Conservation (phyloP, 1,140 invertebrate genomes). For the Homalodisca vitripennis region DNA sequence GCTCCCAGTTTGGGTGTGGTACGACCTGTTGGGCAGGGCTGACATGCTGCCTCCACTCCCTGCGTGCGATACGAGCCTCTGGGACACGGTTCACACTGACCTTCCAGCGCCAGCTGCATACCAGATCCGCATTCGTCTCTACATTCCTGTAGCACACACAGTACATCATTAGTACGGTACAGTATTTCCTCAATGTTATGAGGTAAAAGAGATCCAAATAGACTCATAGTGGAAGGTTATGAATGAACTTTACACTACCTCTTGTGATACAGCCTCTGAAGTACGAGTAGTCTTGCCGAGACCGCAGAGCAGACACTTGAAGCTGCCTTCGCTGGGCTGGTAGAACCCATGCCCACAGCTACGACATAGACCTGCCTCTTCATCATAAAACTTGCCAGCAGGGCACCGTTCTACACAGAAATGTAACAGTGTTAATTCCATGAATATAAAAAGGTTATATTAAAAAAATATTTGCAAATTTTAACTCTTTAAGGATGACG, state of each 20-base stretch:
- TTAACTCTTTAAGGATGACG: too few relatives aligned
- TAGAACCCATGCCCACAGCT: constrained; percentile 94
- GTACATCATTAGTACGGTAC: too few relatives aligned
- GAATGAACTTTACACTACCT: too few relatives aligned
- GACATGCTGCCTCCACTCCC: constrained; percentile 85
- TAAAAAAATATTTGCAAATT: too few relatives aligned
- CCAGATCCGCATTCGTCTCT: constrained; percentile 88
- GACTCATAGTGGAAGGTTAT: too few relatives aligned
- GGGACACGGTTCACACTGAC: constrained; percentile 90
- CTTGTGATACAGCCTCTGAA: constrained; percentile 82
- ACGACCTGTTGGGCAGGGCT: constrained; percentile 81
- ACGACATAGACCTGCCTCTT: constrained; percentile 77
- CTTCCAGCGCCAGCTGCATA: constrained; percentile 83
- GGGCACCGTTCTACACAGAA: constrained; percentile 77
- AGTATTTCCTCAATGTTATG: too few relatives aligned
- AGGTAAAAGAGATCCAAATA: too few relatives aligned
- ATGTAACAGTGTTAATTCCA: too few relatives aligned
- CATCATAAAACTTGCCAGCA: constrained; percentile 89
- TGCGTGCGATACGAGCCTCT: constrained; percentile 86
- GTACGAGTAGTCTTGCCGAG: constrained; percentile 92
- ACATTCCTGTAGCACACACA: constrained; percentile 61
- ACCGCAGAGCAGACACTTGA: constrained; percentile 85
- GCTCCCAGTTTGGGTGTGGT: constrained; percentile 85
- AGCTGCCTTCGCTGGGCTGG: constrained; percentile 88
- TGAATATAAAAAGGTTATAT: too few relatives aligned